A percentile compares a stretch with the other conserved stretches of the same genome.
Conservation (phyloP, 2,797 vertebrate species). For the Sebastes kiyomatsui region DNA sequence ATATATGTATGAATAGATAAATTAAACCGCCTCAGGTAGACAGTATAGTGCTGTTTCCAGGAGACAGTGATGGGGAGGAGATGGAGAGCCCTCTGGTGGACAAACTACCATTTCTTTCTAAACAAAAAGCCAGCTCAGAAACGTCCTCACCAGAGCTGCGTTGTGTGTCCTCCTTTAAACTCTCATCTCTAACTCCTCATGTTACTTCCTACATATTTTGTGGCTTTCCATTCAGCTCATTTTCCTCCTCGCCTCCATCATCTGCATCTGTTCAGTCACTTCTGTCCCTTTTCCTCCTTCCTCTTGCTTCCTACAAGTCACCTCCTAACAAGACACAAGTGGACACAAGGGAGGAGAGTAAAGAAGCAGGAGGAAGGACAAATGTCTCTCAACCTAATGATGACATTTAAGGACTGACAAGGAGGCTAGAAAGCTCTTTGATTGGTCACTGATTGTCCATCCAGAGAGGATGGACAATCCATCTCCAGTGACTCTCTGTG, state of each 20-base stretch:
- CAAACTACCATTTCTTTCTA: no score
- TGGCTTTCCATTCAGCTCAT: not conserved
- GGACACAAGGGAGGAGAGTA: not conserved
- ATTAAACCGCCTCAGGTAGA: not conserved
- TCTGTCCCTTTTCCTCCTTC: not conserved
- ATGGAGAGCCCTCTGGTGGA: constrained; percentile 35
- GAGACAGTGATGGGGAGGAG: not conserved
- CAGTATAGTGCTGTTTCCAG: not conserved
- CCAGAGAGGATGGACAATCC: no score
- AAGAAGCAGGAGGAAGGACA: not conserved
- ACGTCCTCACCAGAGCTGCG: not conserved
- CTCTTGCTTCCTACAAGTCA: not conserved
- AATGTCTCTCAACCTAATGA: no score
- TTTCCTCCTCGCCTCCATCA: not conserved
- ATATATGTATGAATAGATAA: no score
- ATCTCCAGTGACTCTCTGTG: no score
- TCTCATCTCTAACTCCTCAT: not conserved
- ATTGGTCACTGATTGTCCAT: not conserved
- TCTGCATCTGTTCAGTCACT: not conserved
- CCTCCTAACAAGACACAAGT: not conserved
- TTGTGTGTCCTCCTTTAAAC: not conserved
- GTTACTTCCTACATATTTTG: not conserved
- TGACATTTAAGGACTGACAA: not conserved
- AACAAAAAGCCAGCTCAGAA: no score
- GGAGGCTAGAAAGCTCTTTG: not conserved